Evolutionary conservation across 2,797 vertebrate species (phyloP).

Genomic region (Cheirogaleus major): DNA sequence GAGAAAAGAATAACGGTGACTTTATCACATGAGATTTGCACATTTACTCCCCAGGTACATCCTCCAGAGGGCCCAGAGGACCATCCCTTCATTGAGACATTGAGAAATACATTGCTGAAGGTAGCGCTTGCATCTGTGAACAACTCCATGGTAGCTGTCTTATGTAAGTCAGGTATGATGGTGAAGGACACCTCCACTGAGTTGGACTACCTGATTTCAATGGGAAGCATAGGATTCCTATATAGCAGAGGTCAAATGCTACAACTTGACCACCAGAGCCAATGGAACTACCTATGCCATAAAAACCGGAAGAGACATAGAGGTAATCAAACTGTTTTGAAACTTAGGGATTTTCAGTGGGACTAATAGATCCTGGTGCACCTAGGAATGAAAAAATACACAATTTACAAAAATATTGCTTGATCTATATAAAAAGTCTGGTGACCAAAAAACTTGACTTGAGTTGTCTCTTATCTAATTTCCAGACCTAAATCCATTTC

Average conservation of each 20-base stretch:
- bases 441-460: not conserved
- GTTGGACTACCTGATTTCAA: not conserved
- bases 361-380: not conserved
- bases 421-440: not conserved
- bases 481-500: not conserved
- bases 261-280: not conserved
- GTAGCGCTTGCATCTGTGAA: not conserved
- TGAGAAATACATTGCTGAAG: not conserved
- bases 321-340: not conserved
- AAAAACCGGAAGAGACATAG: not conserved
- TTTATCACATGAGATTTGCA: not conserved
- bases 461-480: not conserved
- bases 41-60: not conserved
- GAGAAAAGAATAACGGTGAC: not conserved
- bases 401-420: not conserved
- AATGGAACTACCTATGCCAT: not conserved
- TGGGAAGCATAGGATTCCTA: not conserved
- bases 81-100: not conserved
- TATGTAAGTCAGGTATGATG: not conserved
- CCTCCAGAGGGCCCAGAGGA: not conserved
- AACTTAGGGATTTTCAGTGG: not conserved
- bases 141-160: not conserved
- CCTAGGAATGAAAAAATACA: not conserved
- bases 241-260: not conserved
- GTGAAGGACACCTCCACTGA: not conserved